Conservation (phyloP, 2,113 vertebrate genomes). For the Picathartes gymnocephalus region DNA sequence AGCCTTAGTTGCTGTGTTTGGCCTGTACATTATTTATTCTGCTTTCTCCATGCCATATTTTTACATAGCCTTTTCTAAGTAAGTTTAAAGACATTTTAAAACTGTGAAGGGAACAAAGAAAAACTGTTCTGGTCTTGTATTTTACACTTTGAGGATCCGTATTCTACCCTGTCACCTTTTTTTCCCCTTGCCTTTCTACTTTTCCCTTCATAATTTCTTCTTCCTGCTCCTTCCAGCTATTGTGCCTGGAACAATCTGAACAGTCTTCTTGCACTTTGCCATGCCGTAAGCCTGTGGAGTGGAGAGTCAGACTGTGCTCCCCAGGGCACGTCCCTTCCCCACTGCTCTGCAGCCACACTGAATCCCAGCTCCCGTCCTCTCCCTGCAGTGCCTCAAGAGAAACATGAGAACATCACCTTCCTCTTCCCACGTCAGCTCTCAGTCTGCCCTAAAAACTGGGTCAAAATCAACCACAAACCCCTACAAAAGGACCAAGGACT, state of each 20-base stretch:
- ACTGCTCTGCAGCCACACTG: not conserved
- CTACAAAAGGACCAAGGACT: not conserved
- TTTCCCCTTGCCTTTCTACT: not conserved
- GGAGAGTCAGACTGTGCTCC: not conserved
- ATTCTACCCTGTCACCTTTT: not conserved
- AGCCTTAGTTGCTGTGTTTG: not conserved
- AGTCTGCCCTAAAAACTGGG: not conserved
- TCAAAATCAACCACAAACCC: not conserved
- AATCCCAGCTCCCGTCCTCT: not conserved
- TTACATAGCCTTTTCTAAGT: not conserved
- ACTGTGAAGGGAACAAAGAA: not conserved
- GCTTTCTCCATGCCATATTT: not conserved
- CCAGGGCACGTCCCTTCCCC: not conserved
- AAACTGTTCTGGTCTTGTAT: not conserved
- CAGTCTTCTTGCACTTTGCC: not conserved
- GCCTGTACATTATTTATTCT: not conserved
- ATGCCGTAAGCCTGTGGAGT: accelerated
- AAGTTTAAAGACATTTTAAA: not conserved
- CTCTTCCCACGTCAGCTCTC: not conserved
- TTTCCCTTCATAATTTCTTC: not conserved
- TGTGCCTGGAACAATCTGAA: not conserved
- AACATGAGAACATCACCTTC: not conserved
- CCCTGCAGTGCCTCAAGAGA: not conserved
- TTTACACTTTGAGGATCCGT: not conserved
- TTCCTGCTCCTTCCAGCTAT: not conserved